Evolutionary conservation across 2,888 invertebrate species (phyloP).

Genomic region (Chrysotoxum bicinctum): DNA sequence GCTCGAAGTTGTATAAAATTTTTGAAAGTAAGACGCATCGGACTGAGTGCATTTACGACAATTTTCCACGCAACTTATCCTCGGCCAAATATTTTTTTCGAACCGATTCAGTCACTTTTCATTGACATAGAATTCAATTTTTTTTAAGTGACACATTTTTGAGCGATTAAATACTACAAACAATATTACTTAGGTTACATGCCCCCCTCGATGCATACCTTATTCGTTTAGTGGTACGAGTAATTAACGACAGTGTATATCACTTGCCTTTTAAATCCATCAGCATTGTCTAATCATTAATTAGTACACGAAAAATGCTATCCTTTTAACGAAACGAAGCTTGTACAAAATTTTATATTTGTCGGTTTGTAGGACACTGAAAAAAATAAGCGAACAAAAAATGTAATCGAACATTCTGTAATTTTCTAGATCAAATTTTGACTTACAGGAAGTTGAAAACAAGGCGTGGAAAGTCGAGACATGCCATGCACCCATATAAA

Average conservation of each 20-base stretch:
- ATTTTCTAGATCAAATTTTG: no score
- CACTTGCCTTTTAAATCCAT: background rate
- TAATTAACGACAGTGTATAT: slow-evolving; percentile 24
- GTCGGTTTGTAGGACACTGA: background rate
- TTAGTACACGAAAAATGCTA: slow-evolving; percentile 23
- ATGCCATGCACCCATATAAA: no score
- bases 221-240: slow-evolving; percentile 17
- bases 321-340: slow-evolving; percentile 32
- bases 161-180: background rate
- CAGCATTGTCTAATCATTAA: slow-evolving; percentile 23
- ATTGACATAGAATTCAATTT: no score
- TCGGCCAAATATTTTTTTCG: no score
- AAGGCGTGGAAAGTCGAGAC: no score
- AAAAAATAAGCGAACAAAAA: background rate
- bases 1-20: no score
- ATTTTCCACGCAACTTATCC: no score
- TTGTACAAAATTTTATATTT: slow-evolving; percentile 22
- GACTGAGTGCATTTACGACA: no score
- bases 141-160: background rate
- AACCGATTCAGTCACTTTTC: no score
- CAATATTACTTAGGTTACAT: background rate
- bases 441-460: no score
- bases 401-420: no score
- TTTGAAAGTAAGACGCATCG: no score
- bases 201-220: slow-evolving; percentile 26